Conservation (phyloP, 2,113 vertebrate genomes). For the Callocephalon fimbriatum region DNA sequence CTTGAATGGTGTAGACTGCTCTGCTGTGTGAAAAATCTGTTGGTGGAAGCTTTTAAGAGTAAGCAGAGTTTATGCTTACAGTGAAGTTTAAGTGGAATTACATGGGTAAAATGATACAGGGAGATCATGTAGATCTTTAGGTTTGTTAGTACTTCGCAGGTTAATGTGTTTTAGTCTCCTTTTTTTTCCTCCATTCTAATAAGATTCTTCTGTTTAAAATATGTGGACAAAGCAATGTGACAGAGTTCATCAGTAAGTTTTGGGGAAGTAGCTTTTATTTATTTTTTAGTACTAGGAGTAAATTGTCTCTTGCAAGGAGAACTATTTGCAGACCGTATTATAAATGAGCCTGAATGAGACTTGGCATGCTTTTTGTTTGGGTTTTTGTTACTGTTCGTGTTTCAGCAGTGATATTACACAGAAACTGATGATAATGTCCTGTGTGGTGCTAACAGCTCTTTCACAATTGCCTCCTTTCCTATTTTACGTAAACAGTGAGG, state of each 20-base stretch:
- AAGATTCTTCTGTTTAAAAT: not conserved
- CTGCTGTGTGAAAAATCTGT: not conserved
- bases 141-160: not conserved
- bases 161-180: not conserved
- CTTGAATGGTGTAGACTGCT: not conserved
- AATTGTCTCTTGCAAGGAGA: not conserved
- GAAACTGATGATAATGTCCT: not conserved
- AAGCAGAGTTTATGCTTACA: not conserved
- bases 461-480: not conserved
- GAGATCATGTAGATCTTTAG: not conserved
- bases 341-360: not conserved
- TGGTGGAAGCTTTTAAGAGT: not conserved
- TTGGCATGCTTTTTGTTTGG: not conserved
- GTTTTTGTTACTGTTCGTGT: not conserved
- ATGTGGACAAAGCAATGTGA: not conserved
- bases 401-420: not conserved
- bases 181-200: not conserved
- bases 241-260: rapidly evolving
- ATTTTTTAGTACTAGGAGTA: not conserved
- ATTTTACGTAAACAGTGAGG: not conserved
- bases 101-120: not conserved
- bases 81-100: not conserved
- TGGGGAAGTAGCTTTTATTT: not conserved
- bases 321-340: not conserved
- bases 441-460: not conserved